Percentiles rank a stretch among this genome's conserved stretches.
phyloP scores from a whole-genome alignment of 2,113 vertebrate genomes.

The Psophia crepitans region DNA sequence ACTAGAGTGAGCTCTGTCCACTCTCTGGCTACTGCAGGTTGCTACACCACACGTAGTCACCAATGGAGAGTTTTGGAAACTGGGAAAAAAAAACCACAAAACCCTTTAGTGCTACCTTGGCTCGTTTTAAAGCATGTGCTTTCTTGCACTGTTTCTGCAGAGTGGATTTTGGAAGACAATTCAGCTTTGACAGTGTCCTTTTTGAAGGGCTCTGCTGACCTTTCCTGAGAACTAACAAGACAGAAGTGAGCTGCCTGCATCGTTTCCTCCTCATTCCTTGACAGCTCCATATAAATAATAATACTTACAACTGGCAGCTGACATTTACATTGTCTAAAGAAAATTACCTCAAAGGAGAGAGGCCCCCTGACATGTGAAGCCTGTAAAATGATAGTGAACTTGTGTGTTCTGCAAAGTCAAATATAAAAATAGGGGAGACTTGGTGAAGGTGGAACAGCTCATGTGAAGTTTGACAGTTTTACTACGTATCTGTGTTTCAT shows the following conservation, averaged over 20 bases:
- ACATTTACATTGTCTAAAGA: neutral
- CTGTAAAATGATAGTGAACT: neutral
- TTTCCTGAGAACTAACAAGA: neutral
- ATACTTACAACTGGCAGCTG: neutral
- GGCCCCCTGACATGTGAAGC: neutral
- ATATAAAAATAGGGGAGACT: neutral
- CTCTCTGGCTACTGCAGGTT: neutral
- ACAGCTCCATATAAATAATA: neutral
- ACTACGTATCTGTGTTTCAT: neutral
- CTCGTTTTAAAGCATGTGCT: neutral
- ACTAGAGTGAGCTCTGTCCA: neutral
- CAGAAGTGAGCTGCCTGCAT: neutral
- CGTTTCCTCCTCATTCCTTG: neutral
- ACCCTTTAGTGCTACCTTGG: neutral
- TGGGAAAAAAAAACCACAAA: neutral
- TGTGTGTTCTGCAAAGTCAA: neutral
- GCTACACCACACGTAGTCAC: neutral
- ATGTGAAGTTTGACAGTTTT: neutral
- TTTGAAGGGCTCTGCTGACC: neutral
- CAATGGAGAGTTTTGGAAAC: neutral
- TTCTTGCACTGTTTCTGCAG: neutral
- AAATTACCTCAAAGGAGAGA: neutral
- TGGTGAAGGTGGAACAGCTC: neutral
- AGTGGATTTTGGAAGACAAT: neutral
- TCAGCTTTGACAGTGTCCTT: neutral